phyloP scores from a whole-genome alignment of 2,888 invertebrate genomes.

The Orchestes rusci region DNA sequence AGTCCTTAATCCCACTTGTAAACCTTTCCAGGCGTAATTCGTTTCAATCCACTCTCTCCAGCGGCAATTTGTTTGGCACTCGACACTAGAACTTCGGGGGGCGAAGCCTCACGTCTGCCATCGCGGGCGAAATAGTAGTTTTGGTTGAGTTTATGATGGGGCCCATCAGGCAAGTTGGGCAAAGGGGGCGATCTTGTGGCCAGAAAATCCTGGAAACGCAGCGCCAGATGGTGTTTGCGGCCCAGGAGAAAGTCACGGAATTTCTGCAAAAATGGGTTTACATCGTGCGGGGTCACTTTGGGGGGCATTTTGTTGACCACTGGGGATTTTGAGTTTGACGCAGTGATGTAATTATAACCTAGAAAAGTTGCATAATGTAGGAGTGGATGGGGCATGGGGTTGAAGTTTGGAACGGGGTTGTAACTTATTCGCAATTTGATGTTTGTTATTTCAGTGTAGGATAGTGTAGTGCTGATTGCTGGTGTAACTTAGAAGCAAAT shows the following conservation, averaged over 20 bases:
- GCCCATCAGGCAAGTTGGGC: slow-evolving; percentile 76
- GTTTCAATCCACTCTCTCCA: slow-evolving; percentile 1
- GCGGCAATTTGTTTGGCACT: slow-evolving; percentile 26
- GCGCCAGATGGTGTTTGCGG: slow-evolving; percentile 46
- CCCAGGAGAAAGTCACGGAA: slow-evolving; percentile 62
- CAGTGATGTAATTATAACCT: no score
- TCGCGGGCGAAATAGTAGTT: slow-evolving; percentile 85
- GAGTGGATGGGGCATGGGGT: no score
- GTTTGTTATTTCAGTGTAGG: no score
- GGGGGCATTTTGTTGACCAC: slow-evolving; percentile 31
- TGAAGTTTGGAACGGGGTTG: no score
- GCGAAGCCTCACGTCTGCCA: slow-evolving; percentile 68
- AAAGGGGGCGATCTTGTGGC: slow-evolving; percentile 73
- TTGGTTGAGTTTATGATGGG: slow-evolving; percentile 65
- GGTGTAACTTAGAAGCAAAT: no score
- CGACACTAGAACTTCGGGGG: slow-evolving; percentile 53
- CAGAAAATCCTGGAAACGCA: slow-evolving; percentile 56
- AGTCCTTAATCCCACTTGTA: slow-evolving; percentile 5
- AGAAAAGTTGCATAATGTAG: no score
- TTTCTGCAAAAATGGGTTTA: slow-evolving; percentile 56
- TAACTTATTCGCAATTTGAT: no score
- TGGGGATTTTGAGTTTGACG: no score
- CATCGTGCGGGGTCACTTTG: slow-evolving; percentile 48
- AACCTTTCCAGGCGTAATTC: slow-evolving; percentile 3
- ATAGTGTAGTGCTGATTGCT: no score